Evolutionary conservation across 2,797 vertebrate species (phyloP).

Genomic region (Bufotes viridis): DNA sequence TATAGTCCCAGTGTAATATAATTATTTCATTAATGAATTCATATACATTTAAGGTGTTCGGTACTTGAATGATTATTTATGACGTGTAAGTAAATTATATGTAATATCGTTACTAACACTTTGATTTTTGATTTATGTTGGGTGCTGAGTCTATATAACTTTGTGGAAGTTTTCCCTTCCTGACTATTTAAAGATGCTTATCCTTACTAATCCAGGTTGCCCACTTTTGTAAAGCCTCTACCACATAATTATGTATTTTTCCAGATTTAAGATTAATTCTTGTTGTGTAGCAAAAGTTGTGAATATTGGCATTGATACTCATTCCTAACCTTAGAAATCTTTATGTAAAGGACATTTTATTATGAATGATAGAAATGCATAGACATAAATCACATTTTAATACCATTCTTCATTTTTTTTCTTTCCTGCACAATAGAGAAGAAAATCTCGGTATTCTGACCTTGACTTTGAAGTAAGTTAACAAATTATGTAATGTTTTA

Average conservation of each 20-base stretch:
- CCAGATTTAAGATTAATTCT: not conserved
- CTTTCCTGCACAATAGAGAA: constrained; percentile 86
- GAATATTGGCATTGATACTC: constrained; percentile 5
- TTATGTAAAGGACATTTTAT: not conserved
- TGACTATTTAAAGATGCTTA: not conserved
- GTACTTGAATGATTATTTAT: too few species aligned
- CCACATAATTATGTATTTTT: not conserved
- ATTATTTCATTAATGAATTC: too few species aligned
- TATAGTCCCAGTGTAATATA: too few species aligned
- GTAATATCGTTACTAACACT: not conserved
- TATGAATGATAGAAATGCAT: constrained; percentile 15
- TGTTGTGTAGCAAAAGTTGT: constrained; percentile 2
- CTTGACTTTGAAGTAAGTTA: constrained; percentile 99
- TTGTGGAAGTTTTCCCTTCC: not conserved
- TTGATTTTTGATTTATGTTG: not conserved
- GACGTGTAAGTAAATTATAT: not conserved
- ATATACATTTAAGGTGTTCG: not conserved
- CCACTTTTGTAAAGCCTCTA: not conserved
- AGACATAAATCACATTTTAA: constrained; percentile 63
- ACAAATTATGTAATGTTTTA: constrained; percentile 64
- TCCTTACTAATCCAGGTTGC: not conserved
- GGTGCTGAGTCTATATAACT: not conserved
- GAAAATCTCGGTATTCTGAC: constrained; percentile 98
- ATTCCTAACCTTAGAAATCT: not conserved
- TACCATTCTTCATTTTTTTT: constrained; percentile 71